Base-by-base conservation (phyloP, 2,113 vertebrate species). In the Kobus ellipsiprymnus region DNA sequence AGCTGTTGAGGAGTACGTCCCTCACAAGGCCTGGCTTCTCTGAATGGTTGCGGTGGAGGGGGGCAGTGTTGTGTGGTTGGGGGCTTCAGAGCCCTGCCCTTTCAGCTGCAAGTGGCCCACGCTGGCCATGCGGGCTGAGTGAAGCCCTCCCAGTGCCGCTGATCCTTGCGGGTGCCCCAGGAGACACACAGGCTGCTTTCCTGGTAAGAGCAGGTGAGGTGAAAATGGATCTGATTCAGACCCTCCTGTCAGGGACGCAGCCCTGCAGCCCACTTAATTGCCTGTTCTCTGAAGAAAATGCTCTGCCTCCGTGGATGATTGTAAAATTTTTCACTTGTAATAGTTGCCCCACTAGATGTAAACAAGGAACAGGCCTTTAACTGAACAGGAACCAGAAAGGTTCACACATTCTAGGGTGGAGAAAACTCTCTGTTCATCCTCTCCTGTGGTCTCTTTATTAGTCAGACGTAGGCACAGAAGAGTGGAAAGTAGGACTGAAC, bases 151-250 rank as follows among this genome's bases (percentile, higher is more conserved):
- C 19, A 3, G 81, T 9, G 27, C 4, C 0, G 21, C 62, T 1
- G 8, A 46, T 16, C 60, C 59, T 15, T 4, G 11, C 0, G 11
- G 55, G 17, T 7, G 29, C 15, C 23, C 6, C 3, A 7, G 16
- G 81, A 33, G 7, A 40, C 13, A 30, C 4, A 16, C 7, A 2
- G 64, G 15, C 78, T 36, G 4, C 84, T 93, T 85, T 77, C 52
- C 86, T 71, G 9, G 33, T 48, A 46, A 52, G 11, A 71, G 82
- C 88, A 50, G 33, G 27, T 46, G n/a, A 55, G 52, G 25, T 54
- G 46, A 44, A 54, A 48, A 92, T 40, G 36, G 81, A 54, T 21
- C 6, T 44, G 40, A 40, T 40, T 67, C 54, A 36, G 36, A 21
- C 50, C n/a, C 54, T 90, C 33, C 64, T 23, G 9, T 13, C 14